Base-by-base conservation (phyloP, 2,888 invertebrate species). In the Lepidocyrtinus sp. region DNA sequence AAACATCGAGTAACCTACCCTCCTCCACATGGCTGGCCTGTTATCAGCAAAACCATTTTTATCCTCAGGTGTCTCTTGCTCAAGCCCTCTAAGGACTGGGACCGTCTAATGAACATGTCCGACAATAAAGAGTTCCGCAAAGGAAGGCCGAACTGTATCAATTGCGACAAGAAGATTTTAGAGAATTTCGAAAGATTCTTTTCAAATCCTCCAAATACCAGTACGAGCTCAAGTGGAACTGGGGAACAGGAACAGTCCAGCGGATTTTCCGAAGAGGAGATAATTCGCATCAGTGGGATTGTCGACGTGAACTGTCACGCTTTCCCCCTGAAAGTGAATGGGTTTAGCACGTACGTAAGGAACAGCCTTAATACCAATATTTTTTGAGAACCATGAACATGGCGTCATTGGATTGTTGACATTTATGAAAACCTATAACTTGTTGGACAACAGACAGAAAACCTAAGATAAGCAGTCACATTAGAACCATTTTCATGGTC, bases 301-400 rank as follows among this genome's bases (percentile, higher is more conserved):
- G 72, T 83, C 36, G 85, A 85, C 69, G 75, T 77, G 50, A 85
- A 85, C 70, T 82, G 82, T 64, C 85, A 85, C 63, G 69, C 83
- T 50, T 69, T 85, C 55, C 85, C 83, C 17, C 63, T 84, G 71
- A 82, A 68, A 70, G 68, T 80, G 19, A 75, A 81, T 17, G 82
- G 79, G 12, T 50, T 24, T 21, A 46, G 68, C 36, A 69, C 74
- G 79, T 79, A 79, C 22, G 73, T 67, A 65, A 64, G 25, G 63
- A 36, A 24, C 19, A 27, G 9, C 5, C 36, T 70, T n/a, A n/a
- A n/a, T n/a, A n/a, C n/a, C n/a, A n/a, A n/a, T n/a, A n/a, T n/a
- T n/a, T n/a, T n/a, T n/a, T n/a, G n/a, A n/a, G n/a, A n/a, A n/a
- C n/a, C n/a, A n/a, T n/a, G n/a, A n/a, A n/a, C n/a, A n/a, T n/a